Conservation (phyloP, 2,888 invertebrate species). For the Scrobipalpa atriplicella region DNA sequence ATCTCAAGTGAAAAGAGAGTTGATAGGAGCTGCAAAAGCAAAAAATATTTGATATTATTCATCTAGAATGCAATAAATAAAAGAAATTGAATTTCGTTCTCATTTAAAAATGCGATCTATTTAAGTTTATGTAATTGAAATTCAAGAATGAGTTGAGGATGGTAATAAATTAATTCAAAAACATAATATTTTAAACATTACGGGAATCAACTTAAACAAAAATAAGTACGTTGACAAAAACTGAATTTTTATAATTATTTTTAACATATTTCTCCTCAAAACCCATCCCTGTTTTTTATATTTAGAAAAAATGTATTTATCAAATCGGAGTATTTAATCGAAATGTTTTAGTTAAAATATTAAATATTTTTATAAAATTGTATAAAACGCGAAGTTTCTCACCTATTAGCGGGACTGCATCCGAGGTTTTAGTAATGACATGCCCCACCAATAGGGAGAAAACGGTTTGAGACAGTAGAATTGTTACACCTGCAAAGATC, state of each 20-base stretch:
- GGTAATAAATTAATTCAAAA: conserved; percentile 50
- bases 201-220: neutral
- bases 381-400: conserved; percentile 67
- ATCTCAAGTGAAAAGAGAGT: conserved; percentile 62
- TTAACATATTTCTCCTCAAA: conserved; percentile 59
- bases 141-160: conserved; percentile 69
- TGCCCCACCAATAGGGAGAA: conserved; percentile 99
- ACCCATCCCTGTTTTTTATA: conserved; percentile 54
- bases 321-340: conserved; percentile 34
- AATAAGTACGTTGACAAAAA: neutral
- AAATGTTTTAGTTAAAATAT: conserved; percentile 43
- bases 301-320: too few species aligned
- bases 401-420: conserved; percentile 99
- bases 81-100: conserved; percentile 58
- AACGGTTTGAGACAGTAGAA: conserved; percentile 99
- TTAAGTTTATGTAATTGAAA: conserved; percentile 66
- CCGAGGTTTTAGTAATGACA: conserved; percentile 99
- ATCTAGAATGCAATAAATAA: conserved; percentile 63
- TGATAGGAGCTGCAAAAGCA: conserved; percentile 41
- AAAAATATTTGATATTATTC: conserved; percentile 37
- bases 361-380: conserved; percentile 41
- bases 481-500: conserved; percentile 98
- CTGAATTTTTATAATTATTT: neutral
- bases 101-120: conserved; percentile 60
- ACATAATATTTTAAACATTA: neutral